Conservation (phyloP, 2,888 invertebrate genomes). For the Adela reaumurella region DNA sequence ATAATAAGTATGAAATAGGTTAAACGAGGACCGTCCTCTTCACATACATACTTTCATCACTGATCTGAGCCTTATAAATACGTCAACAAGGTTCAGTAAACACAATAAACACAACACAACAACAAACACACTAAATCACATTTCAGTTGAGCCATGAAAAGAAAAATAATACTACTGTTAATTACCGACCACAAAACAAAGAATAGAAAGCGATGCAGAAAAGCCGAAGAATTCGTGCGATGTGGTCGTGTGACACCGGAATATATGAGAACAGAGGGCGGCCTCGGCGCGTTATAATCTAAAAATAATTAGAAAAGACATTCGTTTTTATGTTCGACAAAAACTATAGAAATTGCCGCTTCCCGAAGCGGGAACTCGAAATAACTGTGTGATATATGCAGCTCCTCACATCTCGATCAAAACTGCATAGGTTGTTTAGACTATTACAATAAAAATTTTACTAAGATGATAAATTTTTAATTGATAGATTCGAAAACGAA, state of each 20-base stretch:
- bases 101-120: no score
- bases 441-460: no score
- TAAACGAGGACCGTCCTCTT: no score
- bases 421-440: background rate
- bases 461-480: no score
- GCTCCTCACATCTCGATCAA: constrained; percentile 17
- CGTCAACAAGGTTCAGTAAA: no score
- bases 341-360: constrained; percentile 36
- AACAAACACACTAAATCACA: no score
- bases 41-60: no score
- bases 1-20: no score
- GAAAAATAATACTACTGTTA: no score
- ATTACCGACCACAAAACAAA: background rate
- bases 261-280: constrained; percentile 33
- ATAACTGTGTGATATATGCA: constrained; percentile 45
- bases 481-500: no score
- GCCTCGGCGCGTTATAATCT: constrained; percentile 54
- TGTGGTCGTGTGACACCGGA: constrained; percentile 47
- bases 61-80: no score
- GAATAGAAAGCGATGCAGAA: constrained; percentile 31
- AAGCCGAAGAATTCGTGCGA: constrained; percentile 55
- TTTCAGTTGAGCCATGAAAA: no score
- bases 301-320: constrained; percentile 56
- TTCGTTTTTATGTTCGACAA: constrained; percentile 54
- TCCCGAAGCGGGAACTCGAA: constrained; percentile 28